Conservation (phyloP, 2,888 invertebrate species). For the Cotesia congregata region DNA sequence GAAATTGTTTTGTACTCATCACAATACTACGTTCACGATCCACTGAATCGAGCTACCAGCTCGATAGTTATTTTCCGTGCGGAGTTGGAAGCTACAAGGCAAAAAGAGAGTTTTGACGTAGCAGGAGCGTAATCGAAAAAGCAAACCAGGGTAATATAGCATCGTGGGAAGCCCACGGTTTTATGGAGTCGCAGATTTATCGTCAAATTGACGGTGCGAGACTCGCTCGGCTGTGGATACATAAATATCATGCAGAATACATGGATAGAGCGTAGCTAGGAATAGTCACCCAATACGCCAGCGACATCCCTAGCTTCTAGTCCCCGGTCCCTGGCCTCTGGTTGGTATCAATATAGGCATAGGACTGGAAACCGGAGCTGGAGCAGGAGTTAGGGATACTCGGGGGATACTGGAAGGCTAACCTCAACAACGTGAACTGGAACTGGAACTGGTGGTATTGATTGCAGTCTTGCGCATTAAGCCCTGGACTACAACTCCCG, state of each 20-base stretch:
- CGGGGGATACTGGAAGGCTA: conserved; percentile 43
- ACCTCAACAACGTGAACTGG: conserved; percentile 49
- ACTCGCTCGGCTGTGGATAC: not conserved
- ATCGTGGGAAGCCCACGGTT: conserved; percentile 39
- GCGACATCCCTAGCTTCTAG: not conserved
- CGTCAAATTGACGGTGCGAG: conserved; percentile 42
- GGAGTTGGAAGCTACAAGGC: not conserved
- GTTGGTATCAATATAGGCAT: not conserved
- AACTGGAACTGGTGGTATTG: conserved; percentile 51
- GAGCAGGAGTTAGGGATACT: conserved; percentile 33
- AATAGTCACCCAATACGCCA: conserved; percentile 20
- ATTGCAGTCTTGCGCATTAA: conserved; percentile 51
- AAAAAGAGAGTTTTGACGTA: not conserved
- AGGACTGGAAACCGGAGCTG: conserved; percentile 40
- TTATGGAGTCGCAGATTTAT: conserved; percentile 51
- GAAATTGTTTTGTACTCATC: no score
- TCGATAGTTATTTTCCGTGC: no score
- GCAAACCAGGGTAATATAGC: conserved; percentile 2
- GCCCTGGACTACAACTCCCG: not conserved
- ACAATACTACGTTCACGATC: no score
- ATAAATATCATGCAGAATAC: not conserved
- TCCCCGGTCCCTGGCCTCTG: not conserved
- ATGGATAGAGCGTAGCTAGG: not conserved
- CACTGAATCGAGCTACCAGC: no score
- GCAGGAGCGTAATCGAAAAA: not conserved